Conservation (phyloP, 2,113 vertebrate genomes). For the Bostrychus sinensis region DNA sequence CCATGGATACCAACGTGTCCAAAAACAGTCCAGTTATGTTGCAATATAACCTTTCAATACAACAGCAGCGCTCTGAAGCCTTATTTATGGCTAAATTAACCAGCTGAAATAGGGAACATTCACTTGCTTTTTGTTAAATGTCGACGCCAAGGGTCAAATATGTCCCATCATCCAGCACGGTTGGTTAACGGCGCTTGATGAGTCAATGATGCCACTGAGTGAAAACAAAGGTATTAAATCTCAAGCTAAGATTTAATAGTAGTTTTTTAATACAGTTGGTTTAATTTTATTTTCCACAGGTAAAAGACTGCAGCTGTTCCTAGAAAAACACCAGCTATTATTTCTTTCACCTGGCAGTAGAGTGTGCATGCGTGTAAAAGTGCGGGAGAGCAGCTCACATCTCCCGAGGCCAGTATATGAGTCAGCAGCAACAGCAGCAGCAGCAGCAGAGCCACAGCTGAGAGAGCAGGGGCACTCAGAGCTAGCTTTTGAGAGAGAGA, state of each 20-base stretch:
- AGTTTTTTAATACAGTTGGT: slow-evolving; percentile 51
- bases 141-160: slow-evolving; percentile 52
- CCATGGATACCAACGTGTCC: slow-evolving; percentile 53
- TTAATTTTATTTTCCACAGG: slow-evolving; percentile 60
- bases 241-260: slow-evolving; percentile 40
- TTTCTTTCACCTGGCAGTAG: slow-evolving; percentile 62
- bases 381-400: slow-evolving; percentile 43
- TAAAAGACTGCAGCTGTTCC: slow-evolving; percentile 57
- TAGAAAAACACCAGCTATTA: slow-evolving; percentile 55
- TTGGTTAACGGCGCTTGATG: slow-evolving; percentile 37
- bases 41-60: slow-evolving; percentile 50
- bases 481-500: no score
- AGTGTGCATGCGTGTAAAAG: slow-evolving; percentile 59
- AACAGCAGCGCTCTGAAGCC: slow-evolving; percentile 40
- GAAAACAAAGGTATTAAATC: slow-evolving; percentile 59
- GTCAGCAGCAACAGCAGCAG: slow-evolving; percentile 40
- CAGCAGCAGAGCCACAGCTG: slow-evolving; percentile 57
- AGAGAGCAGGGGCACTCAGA: slow-evolving; percentile 48
- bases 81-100: slow-evolving; percentile 71
- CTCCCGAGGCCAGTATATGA: slow-evolving; percentile 68
- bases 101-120: slow-evolving; percentile 65
- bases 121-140: slow-evolving; percentile 35
- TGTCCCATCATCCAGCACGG: slow-evolving; percentile 39
- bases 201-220: slow-evolving; percentile 57
- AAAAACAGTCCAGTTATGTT: slow-evolving; percentile 52